Conservation (phyloP, 2,888 invertebrate species). For the Scaptomyza tumidula region DNA sequence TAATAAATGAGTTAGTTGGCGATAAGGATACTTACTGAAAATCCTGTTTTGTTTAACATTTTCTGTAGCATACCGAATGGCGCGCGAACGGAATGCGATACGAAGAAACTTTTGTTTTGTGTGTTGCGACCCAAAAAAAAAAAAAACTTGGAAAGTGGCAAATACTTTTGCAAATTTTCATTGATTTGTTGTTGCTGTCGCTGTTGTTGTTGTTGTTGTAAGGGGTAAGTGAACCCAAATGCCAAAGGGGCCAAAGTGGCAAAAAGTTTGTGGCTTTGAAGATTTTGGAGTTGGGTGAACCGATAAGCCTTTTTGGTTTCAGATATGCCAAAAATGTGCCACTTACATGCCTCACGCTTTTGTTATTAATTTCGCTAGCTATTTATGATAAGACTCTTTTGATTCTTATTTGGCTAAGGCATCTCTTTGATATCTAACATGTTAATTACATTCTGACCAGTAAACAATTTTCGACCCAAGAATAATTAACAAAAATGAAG, state of each 20-base stretch:
- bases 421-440: constrained; percentile 35
- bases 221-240: constrained; percentile 16
- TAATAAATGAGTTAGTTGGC: constrained; percentile 59
- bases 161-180: constrained; percentile 54
- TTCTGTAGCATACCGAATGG: constrained; percentile 49
- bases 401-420: constrained; percentile 4
- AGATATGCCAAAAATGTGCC: constrained; percentile 38
- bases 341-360: constrained; percentile 33
- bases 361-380: constrained; percentile 5
- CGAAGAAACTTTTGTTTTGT: constrained; percentile 51
- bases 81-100: constrained; percentile 49
- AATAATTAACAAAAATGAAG: too few species aligned
- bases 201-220: not conserved
- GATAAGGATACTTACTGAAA: constrained; percentile 61
- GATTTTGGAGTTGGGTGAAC: constrained; percentile 16
- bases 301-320: constrained; percentile 4
- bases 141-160: constrained; percentile 45
- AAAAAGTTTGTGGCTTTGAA: constrained; percentile 60
- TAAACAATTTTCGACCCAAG: not conserved
- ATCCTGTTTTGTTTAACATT: constrained; percentile 53
- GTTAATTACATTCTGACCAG: constrained; percentile 14
- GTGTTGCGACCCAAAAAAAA: constrained; percentile 24
- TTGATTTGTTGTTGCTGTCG: constrained; percentile 46
- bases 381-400: constrained; percentile 5
- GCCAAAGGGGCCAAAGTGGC: constrained; percentile 39